Conservation (phyloP, 2,113 vertebrate genomes). For the Thryonomys swinderianus region DNA sequence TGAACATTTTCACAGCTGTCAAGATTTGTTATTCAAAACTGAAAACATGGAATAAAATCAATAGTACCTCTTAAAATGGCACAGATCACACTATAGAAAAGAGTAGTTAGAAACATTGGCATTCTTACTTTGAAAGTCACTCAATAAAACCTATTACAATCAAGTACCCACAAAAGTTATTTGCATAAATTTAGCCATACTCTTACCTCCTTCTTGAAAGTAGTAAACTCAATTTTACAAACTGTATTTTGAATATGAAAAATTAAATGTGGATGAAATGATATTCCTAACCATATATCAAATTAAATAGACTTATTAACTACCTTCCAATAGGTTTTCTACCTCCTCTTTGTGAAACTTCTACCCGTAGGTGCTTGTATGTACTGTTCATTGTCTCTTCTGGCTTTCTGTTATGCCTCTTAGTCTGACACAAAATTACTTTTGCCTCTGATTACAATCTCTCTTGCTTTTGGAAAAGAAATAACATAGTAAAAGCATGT, state of each 20-base stretch:
- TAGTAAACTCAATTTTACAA: not conserved
- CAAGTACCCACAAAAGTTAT: slow-evolving; percentile 7
- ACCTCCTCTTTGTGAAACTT: not conserved
- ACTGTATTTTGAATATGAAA: not conserved
- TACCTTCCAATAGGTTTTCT: not conserved
- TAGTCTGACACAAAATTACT: slow-evolving; percentile 7
- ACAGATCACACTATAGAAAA: not conserved
- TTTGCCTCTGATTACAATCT: not conserved
- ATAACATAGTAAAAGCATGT: not conserved
- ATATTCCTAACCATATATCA: not conserved
- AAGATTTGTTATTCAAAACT: slow-evolving; percentile 1
- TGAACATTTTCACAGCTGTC: not conserved
- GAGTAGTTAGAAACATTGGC: not conserved
- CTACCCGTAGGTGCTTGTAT: not conserved
- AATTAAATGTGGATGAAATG: not conserved
- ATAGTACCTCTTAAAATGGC: not conserved
- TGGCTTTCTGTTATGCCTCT: slow-evolving; percentile 1
- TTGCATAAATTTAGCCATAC: slow-evolving; percentile 2
- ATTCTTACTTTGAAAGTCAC: slow-evolving; percentile 34
- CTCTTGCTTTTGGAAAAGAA: slow-evolving; percentile 32
- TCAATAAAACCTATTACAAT: slow-evolving; percentile 26
- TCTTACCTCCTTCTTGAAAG: not conserved
- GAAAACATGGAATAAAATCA: not conserved
- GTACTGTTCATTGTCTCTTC: not conserved
- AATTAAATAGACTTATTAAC: slow-evolving; percentile 3